Evolutionary conservation across 2,797 vertebrate genomes (phyloP).

Genomic region (Sebastes taczanowskii): DNA sequence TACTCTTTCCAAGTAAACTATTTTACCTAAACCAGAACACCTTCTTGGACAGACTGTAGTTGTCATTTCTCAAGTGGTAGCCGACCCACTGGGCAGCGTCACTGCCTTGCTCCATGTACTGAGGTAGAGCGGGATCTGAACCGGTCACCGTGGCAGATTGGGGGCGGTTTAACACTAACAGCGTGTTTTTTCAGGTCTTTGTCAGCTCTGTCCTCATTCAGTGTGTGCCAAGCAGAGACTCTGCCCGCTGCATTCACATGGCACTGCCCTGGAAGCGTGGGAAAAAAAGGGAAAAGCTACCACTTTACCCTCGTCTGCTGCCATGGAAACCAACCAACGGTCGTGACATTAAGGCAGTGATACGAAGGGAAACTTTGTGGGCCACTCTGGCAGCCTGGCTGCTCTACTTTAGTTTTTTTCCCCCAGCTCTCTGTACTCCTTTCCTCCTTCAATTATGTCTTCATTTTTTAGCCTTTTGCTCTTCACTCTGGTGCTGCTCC

Average conservation of each 20-base stretch:
- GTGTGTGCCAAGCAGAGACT: conserved; percentile 53
- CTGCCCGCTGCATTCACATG: conserved; percentile 60
- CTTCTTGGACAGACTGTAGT: neutral
- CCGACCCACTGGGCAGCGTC: neutral
- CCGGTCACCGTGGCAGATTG: conserved; percentile 23
- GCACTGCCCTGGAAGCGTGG: conserved; percentile 56
- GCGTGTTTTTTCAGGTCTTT: conserved; percentile 56
- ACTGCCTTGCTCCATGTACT: conserved; percentile 4
- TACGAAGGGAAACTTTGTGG: conserved; percentile 40
- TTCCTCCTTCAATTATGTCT: neutral
- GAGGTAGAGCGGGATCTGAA: conserved; percentile 29
- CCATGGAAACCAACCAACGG: conserved; percentile 60
- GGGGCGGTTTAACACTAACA: conserved; percentile 49
- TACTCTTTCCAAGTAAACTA: neutral
- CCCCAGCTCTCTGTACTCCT: neutral
- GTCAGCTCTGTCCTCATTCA: conserved; percentile 58
- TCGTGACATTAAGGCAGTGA: conserved; percentile 31
- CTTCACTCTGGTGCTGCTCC: conserved; percentile 3
- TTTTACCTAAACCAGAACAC: neutral
- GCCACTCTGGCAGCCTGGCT: neutral
- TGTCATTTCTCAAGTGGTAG: neutral
- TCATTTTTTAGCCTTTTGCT: conserved; percentile 1
- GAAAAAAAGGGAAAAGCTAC: conserved; percentile 43
- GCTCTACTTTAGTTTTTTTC: neutral
- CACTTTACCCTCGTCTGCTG: conserved; percentile 61